Base-by-base conservation (phyloP, 2,113 vertebrate genomes). In the Eonycteris spelaea region DNA sequence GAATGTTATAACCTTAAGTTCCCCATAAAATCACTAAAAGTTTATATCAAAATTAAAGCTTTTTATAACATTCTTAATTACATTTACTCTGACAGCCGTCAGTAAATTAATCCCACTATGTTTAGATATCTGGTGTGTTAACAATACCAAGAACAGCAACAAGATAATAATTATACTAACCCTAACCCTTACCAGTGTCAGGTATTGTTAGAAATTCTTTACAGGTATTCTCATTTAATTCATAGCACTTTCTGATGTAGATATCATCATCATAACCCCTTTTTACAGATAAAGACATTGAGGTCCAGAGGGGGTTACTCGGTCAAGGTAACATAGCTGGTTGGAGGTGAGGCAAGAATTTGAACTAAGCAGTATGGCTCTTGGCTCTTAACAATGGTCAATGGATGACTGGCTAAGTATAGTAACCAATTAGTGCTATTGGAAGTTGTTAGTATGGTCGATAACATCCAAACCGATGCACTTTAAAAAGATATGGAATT, bases 401-500 rank as follows among this genome's bases (percentile, higher is more conserved):
- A 16, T 18, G 35, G 10, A 35, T 71, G 53, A 45, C 4, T 75
- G 38, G 38, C 40, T 55, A 33, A 73, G 4, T 61, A 67, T 5
- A 78, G n/a, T 30, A 82, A 83, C n/a, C 91, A 92, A 78, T 85
- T 90, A 82, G 68, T 83, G 21, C 33, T 71, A 71, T 7, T 63
- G 61, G 38, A 71, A 85, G 35, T 84, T 95, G 40, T 61, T 90
- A 95, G 65, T 91, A 90, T 80, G 75, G 33, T 68, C 30, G 4
- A 80, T 85, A 92, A 80, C 4, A 6, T 14, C 33, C 67, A 95
- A 78, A 59, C 24, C 22, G 48, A 30, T 77, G 63, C 8, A 84
- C 51, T 57, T 95, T 13, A 53, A 87, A 89, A 84, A 87, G n/a
- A 86, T 84, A 87, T 18, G 87, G 10, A 3, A 87, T 90, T 96